Base-by-base conservation (phyloP, 2,797 vertebrate species). In the Halcyon badia region DNA sequence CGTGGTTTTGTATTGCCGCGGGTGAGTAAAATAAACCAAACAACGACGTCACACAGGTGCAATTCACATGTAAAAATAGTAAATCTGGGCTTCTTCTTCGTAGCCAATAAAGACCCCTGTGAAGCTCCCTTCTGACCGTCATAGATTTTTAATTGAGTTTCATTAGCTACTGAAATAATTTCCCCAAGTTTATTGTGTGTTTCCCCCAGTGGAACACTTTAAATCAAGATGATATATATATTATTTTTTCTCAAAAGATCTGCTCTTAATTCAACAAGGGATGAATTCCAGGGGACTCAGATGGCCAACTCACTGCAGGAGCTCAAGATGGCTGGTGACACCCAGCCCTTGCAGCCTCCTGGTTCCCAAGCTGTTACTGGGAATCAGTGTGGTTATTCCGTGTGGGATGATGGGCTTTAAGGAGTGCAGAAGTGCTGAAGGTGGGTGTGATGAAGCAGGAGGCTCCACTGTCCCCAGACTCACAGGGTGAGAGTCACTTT, bases 91-190 rank as follows among this genome's bases (percentile, higher is more conserved):
- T 76, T 25, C 61, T 92, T 56, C 77, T 88, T 58, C 87, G 56
- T 7, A 71, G 56, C 21, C 2, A 13, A 87, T 90, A 76, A 91
- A 77, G 41, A 83, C 75, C 61, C 79, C 94, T 78, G 61, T 4
- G 10, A 92, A 83, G 82, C 49, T 87, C 41, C 52, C 39, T 78
- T 89, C 31, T 92, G 86, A 80, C 80, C 14, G n/a, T 68, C 37
- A 71, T 2, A 64, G 25, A 14, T 39, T 95, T 97, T 87, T 62
- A 56, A 94, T 71, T 91, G 56, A 76, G n/a, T 72, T 88, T 95
- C 87, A 97, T 96, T 95, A 94, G 51, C 58, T 68, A 64, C 37
- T 81, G 49, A 83, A 94, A 86, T 52, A 79, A 66, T 85, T 90
- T 96, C 75, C 83, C 6, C 1, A 61, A 5, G 0, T 68, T 92